phyloP scores from a whole-genome alignment of 1,140 invertebrate species.

The Panulirus ornatus region DNA sequence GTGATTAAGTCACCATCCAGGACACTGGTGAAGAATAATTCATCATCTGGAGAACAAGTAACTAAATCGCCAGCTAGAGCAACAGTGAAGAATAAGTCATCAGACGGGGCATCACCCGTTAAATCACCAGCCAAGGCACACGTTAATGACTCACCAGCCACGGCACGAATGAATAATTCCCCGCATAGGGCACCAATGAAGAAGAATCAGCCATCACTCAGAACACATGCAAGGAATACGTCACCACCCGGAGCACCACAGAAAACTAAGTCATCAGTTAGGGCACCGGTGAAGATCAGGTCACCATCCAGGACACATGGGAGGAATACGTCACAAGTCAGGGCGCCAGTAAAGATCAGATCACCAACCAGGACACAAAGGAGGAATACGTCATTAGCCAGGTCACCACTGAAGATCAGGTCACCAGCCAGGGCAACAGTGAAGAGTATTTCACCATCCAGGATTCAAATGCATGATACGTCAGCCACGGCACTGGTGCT shows the following conservation, averaged over 20 bases:
- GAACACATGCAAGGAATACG: background rate
- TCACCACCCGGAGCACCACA: background rate
- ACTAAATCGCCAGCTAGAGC: background rate
- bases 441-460: too few relatives aligned
- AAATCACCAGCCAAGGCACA: background rate
- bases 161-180: background rate
- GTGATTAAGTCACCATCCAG: too few relatives aligned
- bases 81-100: background rate
- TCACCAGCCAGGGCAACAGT: background rate
- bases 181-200: background rate
- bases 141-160: background rate
- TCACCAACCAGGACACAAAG: background rate
- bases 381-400: background rate
- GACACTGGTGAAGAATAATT: too few relatives aligned
- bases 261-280: background rate
- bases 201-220: background rate
- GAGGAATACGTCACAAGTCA: background rate
- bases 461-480: too few relatives aligned
- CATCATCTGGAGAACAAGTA: too few relatives aligned
- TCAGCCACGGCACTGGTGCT: too few relatives aligned
- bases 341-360: background rate
- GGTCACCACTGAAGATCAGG: background rate
- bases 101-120: background rate
- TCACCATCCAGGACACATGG: background rate
- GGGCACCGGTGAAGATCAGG: background rate